Conservation (phyloP, 2,113 vertebrate genomes). For the Taxidea taxus region DNA sequence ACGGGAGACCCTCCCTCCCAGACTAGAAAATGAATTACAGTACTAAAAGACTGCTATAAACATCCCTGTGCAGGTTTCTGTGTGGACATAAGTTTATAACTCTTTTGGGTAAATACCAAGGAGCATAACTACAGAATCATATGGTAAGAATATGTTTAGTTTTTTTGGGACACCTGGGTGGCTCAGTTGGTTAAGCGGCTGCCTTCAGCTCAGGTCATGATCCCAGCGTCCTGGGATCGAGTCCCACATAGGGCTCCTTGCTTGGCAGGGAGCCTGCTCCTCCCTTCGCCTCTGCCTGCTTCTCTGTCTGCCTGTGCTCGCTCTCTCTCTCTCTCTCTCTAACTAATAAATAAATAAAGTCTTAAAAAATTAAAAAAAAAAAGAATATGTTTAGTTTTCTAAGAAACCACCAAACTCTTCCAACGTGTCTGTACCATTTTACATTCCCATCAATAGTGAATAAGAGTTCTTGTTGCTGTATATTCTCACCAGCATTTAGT, state of each 20-base stretch:
- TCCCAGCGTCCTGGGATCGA: no score
- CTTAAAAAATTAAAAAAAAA: no score
- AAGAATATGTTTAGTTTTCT: background rate
- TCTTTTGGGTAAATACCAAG: background rate
- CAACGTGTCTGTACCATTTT: background rate
- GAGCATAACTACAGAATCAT: background rate
- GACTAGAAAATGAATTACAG: background rate
- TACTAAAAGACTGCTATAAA: background rate
- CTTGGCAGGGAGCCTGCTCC: no score
- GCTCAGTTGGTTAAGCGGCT: no score
- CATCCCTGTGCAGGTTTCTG: background rate
- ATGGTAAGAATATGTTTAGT: background rate
- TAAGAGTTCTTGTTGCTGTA: background rate
- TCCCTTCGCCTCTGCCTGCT: no score
- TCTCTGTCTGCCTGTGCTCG: no score
- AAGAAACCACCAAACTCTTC: background rate
- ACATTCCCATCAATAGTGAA: background rate
- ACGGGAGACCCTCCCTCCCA: background rate
- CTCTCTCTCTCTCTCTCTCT: no score
- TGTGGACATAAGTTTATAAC: background rate
- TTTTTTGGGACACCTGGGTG: no score
- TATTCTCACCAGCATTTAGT: background rate
- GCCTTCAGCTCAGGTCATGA: no score
- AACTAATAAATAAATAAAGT: no score
- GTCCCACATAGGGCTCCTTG: no score